Percentiles rank a stretch among this genome's conserved stretches.
phyloP scores from a whole-genome alignment of 1,140 invertebrate genomes.

The Drosophila trapezifrons region DNA sequence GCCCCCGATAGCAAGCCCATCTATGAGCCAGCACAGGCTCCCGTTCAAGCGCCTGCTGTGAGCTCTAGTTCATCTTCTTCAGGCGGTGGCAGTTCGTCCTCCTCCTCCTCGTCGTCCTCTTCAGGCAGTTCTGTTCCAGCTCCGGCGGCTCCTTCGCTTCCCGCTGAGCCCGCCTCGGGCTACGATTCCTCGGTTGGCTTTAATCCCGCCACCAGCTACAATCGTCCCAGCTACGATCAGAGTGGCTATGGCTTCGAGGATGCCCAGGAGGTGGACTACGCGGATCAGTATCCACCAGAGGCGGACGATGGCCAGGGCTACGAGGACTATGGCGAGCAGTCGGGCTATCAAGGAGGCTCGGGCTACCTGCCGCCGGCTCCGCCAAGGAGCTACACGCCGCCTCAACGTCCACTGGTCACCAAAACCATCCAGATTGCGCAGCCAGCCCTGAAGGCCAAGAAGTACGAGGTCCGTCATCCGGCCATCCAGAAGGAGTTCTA shows the following conservation, averaged over 20 bases:
- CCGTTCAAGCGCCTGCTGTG: conserved; percentile 27
- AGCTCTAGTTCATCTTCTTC: conserved; percentile 27
- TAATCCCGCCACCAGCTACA: conserved; percentile 58
- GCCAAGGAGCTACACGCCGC: conserved; percentile 49
- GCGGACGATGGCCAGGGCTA: conserved; percentile 65
- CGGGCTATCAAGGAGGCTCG: conserved; percentile 38
- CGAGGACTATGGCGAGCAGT: conserved; percentile 64
- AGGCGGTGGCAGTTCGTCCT: conserved; percentile 9
- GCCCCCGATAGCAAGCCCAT: conserved; percentile 59
- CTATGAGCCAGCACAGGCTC: conserved; percentile 51
- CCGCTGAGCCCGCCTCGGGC: conserved; percentile 32
- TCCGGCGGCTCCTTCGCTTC: conserved; percentile 14
- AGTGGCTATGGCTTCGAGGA: conserved; percentile 65
- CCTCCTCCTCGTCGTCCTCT: conserved; percentile 4
- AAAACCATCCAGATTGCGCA: conserved; percentile 82
- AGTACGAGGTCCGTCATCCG: conserved; percentile 86
- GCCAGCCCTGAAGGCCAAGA: conserved; percentile 79
- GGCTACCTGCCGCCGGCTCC: conserved; percentile 66
- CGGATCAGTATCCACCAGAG: conserved; percentile 73
- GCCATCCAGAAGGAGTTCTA: conserved; percentile 89
- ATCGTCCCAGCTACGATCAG: conserved; percentile 65
- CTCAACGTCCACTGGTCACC: conserved; percentile 70
- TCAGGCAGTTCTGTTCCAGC: conserved; percentile 9
- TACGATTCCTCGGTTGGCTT: conserved; percentile 48
- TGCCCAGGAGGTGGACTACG: conserved; percentile 64